Conservation (phyloP, 1,140 invertebrate species). For the Rhagoletis pomonella region DNA sequence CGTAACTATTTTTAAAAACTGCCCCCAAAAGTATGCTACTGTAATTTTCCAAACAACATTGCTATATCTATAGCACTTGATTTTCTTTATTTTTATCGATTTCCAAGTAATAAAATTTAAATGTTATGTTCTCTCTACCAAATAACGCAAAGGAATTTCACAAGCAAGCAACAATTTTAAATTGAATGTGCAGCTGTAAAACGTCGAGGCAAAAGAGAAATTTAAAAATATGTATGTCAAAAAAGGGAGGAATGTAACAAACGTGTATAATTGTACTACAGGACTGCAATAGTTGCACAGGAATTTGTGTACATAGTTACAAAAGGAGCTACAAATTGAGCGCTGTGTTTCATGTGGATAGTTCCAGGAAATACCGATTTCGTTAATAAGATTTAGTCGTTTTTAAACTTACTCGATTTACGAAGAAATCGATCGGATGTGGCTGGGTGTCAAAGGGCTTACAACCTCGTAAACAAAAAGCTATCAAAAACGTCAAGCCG, state of each 20-base stretch:
- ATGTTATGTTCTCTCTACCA: not conserved
- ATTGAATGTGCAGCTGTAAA: not conserved
- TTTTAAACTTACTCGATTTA: not conserved
- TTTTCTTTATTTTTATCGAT: not conserved
- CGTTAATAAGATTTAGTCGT: not conserved
- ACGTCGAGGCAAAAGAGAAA: not conserved
- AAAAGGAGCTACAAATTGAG: not conserved
- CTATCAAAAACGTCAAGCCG: too few species aligned
- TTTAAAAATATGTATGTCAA: not conserved
- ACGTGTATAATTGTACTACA: not conserved
- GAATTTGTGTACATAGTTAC: too few species aligned
- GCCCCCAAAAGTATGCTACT: not conserved
- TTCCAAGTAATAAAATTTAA: constrained; percentile 19
- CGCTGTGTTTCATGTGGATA: not conserved
- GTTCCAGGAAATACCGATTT: not conserved
- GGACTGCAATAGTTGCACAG: not conserved
- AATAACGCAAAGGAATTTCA: not conserved
- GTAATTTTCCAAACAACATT: not conserved
- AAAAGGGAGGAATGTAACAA: not conserved
- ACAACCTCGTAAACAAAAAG: too few species aligned
- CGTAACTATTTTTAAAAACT: not conserved
- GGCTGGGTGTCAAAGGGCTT: too few species aligned
- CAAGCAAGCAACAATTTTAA: not conserved
- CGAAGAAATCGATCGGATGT: too few species aligned
- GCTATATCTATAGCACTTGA: not conserved